phyloP scores from a whole-genome alignment of 2,797 vertebrate genomes.

The Notolepis coatsorum region DNA sequence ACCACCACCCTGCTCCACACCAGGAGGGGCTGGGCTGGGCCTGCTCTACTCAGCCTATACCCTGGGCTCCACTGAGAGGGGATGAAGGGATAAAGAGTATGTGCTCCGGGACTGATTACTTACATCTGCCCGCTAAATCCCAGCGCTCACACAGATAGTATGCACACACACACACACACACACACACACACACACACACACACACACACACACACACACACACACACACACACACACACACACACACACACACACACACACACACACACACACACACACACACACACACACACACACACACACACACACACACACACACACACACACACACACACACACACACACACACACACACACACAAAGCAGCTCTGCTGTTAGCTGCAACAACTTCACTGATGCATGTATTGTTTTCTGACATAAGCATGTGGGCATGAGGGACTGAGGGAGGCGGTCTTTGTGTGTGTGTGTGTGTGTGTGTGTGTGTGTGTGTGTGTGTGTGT shows the following conservation, averaged over 20 bases:
- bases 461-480: slow-evolving; percentile 3
- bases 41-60: slow-evolving; percentile 74
- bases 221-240: neutral
- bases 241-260: neutral
- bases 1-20: slow-evolving; percentile 37
- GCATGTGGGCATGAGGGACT: too few relatives aligned
- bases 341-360: neutral
- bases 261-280: too few relatives aligned
- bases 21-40: slow-evolving; percentile 51
- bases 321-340: neutral
- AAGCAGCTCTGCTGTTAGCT: too few relatives aligned
- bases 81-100: slow-evolving; percentile 94
- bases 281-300: too few relatives aligned
- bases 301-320: neutral
- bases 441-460: slow-evolving; percentile 43
- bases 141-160: slow-evolving; percentile 8
- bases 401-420: too few relatives aligned
- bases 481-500: neutral
- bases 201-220: slow-evolving; percentile 24
- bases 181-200: slow-evolving; percentile 4
- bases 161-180: neutral
- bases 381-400: too few relatives aligned
- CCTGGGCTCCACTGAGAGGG: slow-evolving; percentile 84
- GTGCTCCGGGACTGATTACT: slow-evolving; percentile 89
- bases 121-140: slow-evolving; percentile 89